Conservation (phyloP, 2,888 invertebrate genomes). For the Catocala sponsa region DNA sequence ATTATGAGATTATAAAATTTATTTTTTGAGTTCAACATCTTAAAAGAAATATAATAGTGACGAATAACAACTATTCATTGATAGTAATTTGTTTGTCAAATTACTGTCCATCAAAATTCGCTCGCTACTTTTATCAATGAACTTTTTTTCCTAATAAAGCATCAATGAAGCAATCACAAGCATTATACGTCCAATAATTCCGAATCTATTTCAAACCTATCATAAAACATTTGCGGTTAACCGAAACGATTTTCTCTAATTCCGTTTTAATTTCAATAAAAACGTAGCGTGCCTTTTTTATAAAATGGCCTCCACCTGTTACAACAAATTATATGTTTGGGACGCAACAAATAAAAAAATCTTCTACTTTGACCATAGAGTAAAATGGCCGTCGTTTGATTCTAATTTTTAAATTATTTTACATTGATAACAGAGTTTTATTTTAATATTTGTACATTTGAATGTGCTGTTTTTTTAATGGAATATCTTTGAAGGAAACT, state of each 20-base stretch:
- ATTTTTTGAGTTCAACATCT: too few relatives aligned
- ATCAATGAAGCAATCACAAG: conserved; percentile 46
- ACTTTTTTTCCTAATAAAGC: conserved; percentile 25
- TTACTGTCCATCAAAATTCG: conserved; percentile 24
- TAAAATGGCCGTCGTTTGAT: conserved; percentile 36
- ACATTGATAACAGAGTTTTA: conserved; percentile 11
- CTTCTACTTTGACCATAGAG: conserved; percentile 34
- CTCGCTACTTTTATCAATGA: conserved; percentile 37
- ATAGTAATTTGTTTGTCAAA: not conserved
- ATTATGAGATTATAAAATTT: too few relatives aligned
- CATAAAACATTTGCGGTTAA: conserved; percentile 74
- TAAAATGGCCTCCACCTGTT: conserved; percentile 68
- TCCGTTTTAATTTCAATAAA: conserved; percentile 77
- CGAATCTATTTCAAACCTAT: conserved; percentile 49
- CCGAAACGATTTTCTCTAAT: conserved; percentile 75
- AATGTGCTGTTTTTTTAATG: not conserved
- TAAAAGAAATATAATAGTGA: too few relatives aligned
- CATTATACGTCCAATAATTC: conserved; percentile 44
- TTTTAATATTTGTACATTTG: conserved; percentile 5
- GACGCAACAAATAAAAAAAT: conserved; percentile 47
- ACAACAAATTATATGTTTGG: conserved; percentile 62
- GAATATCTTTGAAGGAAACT: too few relatives aligned
- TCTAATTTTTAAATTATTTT: conserved; percentile 33
- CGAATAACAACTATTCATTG: too few relatives aligned
- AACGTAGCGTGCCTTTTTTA: conserved; percentile 56